Base-by-base conservation (phyloP, 2,797 vertebrate genomes). In the Lepus oiostolus region DNA sequence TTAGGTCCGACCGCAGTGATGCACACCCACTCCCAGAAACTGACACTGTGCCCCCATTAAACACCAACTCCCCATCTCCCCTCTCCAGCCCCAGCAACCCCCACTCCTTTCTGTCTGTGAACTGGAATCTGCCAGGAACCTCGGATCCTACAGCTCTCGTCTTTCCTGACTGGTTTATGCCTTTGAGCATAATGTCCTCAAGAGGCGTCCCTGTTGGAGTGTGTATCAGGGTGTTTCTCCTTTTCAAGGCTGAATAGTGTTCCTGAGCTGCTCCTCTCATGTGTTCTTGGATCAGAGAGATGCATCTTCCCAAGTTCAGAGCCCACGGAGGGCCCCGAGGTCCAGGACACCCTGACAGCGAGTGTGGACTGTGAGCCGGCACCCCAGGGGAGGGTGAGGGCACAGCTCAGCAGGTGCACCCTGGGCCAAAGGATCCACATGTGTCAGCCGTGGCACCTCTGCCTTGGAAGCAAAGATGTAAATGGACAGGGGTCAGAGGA, bases 401-500 rank as follows among this genome's bases (percentile, higher is more conserved):
- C 8, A 3, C 16, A 3, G 14, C 71, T 17, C 21, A 6, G 24
- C 6, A 30, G 28, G 52, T 12, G 8, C 6, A 0, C 38, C 30
- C 30, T n/a, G 35, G 30, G 47, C 26, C 5, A 12, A 65, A 28
- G 24, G 28, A 32, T 1, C 42, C 9, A 3, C 9, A 2, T 10
- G 1, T 0, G 1, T 30, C 5, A 13, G 0, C 10, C 8, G 16
- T 5, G 0, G 28, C 0, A 0, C 35, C 11, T 30, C 65, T 11
- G 47, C 38, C 14, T 24, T 8, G 12, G n/a, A 62, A 26, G 35
- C 3, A 4, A n/a, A 58, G n/a, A 24, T 8, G 6, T 30, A 11
- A 65, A 9, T 4, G 5, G 22, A 3, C 21, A 38, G 21, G 0
- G 2, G 32, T 79, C 30, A 32, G 63, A 11, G 4, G 17, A 11